Base-by-base conservation (phyloP, 2,888 invertebrate genomes). In the Endomychus coccineus region DNA sequence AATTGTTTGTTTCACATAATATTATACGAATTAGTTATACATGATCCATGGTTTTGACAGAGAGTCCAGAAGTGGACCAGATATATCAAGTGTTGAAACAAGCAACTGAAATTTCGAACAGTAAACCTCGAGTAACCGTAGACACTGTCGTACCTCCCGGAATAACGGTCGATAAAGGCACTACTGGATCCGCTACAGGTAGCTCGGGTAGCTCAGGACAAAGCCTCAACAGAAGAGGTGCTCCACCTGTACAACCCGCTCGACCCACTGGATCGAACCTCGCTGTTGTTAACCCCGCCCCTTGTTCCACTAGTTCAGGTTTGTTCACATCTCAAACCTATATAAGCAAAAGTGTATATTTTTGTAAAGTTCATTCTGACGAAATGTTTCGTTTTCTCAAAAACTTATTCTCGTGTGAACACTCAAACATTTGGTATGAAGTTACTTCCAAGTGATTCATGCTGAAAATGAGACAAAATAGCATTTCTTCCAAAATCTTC, bases 1-100 rank as follows among this genome's bases (percentile, higher is more conserved):
- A n/a, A n/a, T n/a, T n/a, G n/a, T n/a, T n/a, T n/a, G n/a, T n/a
- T n/a, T n/a, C n/a, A n/a, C n/a, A n/a, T n/a, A n/a, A n/a, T n/a
- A n/a, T n/a, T n/a, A n/a, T n/a, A n/a, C n/a, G n/a, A n/a, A n/a
- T n/a, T n/a, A n/a, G n/a, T n/a, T n/a, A n/a, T n/a, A n/a, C n/a
- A n/a, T n/a, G n/a, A n/a, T n/a, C n/a, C n/a, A 27, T 37, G 30
- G 29, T 46, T 47, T 44, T 69, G 68, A 28, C 34, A 40, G 40
- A 40, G 19, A 16, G 23, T 16, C 22, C 30, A 17, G 40, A 40
- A 21, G 40, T 89, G 74, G 90, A 91, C 77, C 83, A 83, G 71
- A 88, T 87, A 69, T 91, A 91, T 74, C 89, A 89, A 75, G 89
- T 90, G 67, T 78, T 91, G 75, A 90, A 90, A 76, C 87, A 90